These are phyloP conservation scores for Chironomus riparius DNA, from an alignment of 2,888 invertebrate species.

Conservation along the genomic window DNA sequence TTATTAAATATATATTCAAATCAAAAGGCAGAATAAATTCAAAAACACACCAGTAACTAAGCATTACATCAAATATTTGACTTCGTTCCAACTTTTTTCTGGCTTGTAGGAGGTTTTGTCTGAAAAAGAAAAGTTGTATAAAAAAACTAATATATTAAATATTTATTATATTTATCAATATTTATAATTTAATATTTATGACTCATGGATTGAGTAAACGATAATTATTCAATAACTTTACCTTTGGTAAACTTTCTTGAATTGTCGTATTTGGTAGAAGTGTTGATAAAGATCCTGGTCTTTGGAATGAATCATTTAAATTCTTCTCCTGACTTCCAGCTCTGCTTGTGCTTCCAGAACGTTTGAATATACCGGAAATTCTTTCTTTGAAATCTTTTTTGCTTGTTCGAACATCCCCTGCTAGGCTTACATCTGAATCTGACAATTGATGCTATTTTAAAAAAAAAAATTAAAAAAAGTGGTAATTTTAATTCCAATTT, in stretches of 20 bases:
- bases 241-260: neutral
- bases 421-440: slow-evolving; percentile 60
- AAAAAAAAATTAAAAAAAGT: too few relatives aligned
- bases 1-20: too few relatives aligned
- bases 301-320: slow-evolving; percentile 40
- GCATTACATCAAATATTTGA: too few relatives aligned
- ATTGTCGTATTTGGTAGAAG: slow-evolving; percentile 1
- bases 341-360: slow-evolving; percentile 54
- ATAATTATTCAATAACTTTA: too few relatives aligned
- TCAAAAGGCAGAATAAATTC: too few relatives aligned
- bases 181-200: neutral
- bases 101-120: slow-evolving; percentile 10
- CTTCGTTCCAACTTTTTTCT: neutral
- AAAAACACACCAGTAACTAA: too few relatives aligned
- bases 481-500: too few relatives aligned
- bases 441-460: slow-evolving; percentile 50
- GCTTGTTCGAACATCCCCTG: slow-evolving; percentile 52
- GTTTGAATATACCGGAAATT: slow-evolving; percentile 73
- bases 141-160: too few relatives aligned
- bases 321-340: slow-evolving; percentile 44
- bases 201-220: too few relatives aligned
- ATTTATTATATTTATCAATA: too few relatives aligned
- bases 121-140: neutral
- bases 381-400: slow-evolving; percentile 72
- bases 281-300: slow-evolving; percentile 44